Conservation (phyloP, 2,888 invertebrate species). For the Ametastegia equiseti region DNA sequence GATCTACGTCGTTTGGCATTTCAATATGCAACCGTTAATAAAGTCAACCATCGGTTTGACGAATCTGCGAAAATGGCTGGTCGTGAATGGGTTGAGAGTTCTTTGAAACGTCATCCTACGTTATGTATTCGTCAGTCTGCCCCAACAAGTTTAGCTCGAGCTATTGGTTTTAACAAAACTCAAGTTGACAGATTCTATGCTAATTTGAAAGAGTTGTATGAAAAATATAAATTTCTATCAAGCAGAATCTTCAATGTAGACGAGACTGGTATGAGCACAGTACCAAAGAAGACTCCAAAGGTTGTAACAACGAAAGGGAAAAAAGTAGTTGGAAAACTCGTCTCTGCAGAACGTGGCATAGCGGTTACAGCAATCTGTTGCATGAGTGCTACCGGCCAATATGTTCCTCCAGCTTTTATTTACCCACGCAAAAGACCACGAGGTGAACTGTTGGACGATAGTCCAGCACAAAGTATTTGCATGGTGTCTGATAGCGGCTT, state of each 20-base stretch:
- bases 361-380: conserved; percentile 59
- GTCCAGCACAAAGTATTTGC: conserved; percentile 59
- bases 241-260: conserved; percentile 59
- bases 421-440: conserved; percentile 59
- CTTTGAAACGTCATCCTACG: conserved; percentile 49
- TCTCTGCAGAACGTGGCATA: conserved; percentile 57
- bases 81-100: conserved; percentile 53
- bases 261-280: conserved; percentile 60
- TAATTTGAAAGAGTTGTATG: conserved; percentile 56
- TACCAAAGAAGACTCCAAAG: conserved; percentile 61
- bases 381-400: conserved; percentile 62
- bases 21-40: conserved; percentile 52
- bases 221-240: conserved; percentile 58
- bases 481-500: conserved; percentile 62
- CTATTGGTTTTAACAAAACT: conserved; percentile 62
- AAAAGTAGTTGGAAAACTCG: conserved; percentile 58
- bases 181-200: conserved; percentile 60
- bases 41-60: conserved; percentile 53
- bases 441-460: conserved; percentile 58
- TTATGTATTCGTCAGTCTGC: conserved; percentile 53
- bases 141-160: conserved; percentile 57
- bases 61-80: conserved; percentile 53
- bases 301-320: conserved; percentile 60
- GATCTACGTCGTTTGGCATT: conserved; percentile 48
- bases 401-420: conserved; percentile 64